phyloP scores from a whole-genome alignment of 2,888 invertebrate genomes.

The Ecdyonurus torrentis region DNA sequence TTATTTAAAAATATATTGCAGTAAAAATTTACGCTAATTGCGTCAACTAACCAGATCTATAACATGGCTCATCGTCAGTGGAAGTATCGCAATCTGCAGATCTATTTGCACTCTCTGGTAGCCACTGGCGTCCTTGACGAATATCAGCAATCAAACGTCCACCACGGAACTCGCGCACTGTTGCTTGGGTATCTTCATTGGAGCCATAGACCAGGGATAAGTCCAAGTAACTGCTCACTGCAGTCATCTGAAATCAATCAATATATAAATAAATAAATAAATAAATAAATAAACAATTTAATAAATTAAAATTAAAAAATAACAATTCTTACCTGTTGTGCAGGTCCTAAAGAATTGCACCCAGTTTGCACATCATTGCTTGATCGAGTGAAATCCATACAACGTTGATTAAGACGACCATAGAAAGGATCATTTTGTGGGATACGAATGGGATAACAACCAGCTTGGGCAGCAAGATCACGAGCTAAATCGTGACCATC shows the following conservation, averaged over 20 bases:
- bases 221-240: conserved; percentile 57
- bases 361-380: conserved; percentile 46
- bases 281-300: neutral
- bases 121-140: conserved; percentile 51
- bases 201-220: conserved; percentile 69
- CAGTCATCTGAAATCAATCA: conserved; percentile 33
- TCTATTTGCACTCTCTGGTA: conserved; percentile 48
- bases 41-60: conserved; percentile 50
- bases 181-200: conserved; percentile 41
- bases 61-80: conserved; percentile 51
- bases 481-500: conserved; percentile 26
- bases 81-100: conserved; percentile 49
- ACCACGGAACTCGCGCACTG: conserved; percentile 45
- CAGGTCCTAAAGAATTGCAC: conserved; percentile 42
- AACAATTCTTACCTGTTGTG: conserved; percentile 43
- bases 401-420: conserved; percentile 34
- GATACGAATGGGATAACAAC: conserved; percentile 36
- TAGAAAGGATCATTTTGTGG: conserved; percentile 38
- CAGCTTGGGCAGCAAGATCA: conserved; percentile 28
- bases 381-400: conserved; percentile 58
- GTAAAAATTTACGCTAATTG: neutral
- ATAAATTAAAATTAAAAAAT: neutral
- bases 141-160: conserved; percentile 46
- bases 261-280: neutral
- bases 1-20: neutral